phyloP scores from a whole-genome alignment of 2,888 invertebrate species.

The Ectemnius lituratus region DNA sequence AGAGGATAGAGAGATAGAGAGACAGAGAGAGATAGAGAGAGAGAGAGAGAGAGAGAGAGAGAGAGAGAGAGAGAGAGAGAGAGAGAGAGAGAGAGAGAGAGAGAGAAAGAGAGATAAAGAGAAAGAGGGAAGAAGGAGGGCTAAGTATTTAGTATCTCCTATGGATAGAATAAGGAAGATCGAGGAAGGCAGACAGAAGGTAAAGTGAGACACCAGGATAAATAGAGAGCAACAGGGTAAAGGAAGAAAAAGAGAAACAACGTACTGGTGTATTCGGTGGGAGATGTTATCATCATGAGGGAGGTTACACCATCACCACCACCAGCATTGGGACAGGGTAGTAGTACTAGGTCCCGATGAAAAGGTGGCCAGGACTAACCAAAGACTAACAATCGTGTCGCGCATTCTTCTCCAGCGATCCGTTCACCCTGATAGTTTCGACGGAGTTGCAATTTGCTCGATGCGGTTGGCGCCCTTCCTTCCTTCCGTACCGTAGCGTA shows the following conservation, averaged over 20 bases:
- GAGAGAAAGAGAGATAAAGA: constrained; percentile 14
- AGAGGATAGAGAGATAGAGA: constrained; percentile 20
- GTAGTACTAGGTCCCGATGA: constrained; percentile 50
- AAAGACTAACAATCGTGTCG: constrained; percentile 72
- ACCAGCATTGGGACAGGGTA: constrained; percentile 38
- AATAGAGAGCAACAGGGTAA: constrained; percentile 12
- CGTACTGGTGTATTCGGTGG: constrained; percentile 50
- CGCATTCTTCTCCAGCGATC: constrained; percentile 74
- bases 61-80: neutral
- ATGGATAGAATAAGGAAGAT: neutral
- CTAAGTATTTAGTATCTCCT: too few relatives aligned
- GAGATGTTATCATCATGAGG: constrained; percentile 68
- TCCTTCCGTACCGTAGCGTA: neutral
- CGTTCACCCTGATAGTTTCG: constrained; percentile 71
- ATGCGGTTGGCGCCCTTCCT: constrained; percentile 56
- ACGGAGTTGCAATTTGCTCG: constrained; percentile 75
- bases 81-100: constrained; percentile 6
- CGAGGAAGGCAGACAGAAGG: neutral
- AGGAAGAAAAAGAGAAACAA: constrained; percentile 37
- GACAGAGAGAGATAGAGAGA: constrained; percentile 12
- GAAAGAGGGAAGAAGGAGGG: neutral
- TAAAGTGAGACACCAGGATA: constrained; percentile 1
- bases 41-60: constrained; percentile 13
- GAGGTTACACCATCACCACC: constrained; percentile 52
- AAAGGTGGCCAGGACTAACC: constrained; percentile 61